Conservation (phyloP, 2,113 vertebrate genomes). For the Progne subis region DNA sequence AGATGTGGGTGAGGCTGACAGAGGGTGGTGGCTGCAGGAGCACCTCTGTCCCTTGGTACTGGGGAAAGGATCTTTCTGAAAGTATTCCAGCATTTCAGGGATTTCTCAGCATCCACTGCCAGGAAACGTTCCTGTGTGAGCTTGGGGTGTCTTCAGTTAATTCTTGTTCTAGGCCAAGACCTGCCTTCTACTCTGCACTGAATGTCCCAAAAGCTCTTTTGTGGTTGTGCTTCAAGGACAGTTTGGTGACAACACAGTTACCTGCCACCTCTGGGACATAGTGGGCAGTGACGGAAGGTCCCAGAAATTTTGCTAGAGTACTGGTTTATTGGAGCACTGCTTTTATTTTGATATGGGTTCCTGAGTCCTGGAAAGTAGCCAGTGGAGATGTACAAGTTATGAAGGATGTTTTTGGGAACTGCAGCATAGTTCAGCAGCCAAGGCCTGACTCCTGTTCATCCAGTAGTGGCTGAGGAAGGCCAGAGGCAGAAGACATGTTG, state of each 20-base stretch:
- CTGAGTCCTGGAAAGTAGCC: neutral
- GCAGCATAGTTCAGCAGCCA: neutral
- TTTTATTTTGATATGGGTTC: neutral
- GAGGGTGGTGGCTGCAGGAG: rapidly evolving
- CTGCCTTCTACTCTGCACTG: neutral
- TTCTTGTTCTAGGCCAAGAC: neutral
- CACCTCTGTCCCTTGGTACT: neutral
- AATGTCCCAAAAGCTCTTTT: neutral
- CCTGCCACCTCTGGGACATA: neutral
- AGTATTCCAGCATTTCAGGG: neutral
- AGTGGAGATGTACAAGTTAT: neutral
- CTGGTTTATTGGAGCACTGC: neutral
- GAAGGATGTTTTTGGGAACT: neutral
- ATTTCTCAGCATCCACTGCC: neutral
- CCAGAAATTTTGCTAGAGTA: neutral
- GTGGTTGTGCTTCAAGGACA: neutral
- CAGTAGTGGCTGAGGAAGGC: neutral
- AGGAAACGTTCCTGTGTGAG: neutral
- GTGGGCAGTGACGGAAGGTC: neutral
- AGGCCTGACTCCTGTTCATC: neutral
- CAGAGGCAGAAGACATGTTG: neutral
- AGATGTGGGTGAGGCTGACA: neutral
- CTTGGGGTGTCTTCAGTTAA: neutral
- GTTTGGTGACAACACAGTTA: neutral
- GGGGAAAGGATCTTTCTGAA: neutral